Evolutionary conservation across 2,797 vertebrate genomes (phyloP), one percentile per base, ranked within the genome.

Genomic region (Sorex maritimensis): DNA sequence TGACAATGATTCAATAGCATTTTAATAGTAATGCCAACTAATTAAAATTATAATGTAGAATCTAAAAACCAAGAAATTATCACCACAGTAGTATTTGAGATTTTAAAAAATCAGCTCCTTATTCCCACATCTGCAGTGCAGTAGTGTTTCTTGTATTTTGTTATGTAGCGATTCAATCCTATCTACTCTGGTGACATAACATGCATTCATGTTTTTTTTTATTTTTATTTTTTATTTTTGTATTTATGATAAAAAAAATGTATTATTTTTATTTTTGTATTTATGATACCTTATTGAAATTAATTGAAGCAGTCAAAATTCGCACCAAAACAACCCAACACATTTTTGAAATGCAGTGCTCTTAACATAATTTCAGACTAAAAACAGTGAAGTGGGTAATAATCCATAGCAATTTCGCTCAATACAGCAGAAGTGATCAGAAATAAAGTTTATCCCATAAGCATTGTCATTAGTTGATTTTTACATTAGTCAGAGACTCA

Each of bases 361-460:
- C 28, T 92, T 95, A 13, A n/a, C 24, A 85, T 86, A 24, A 30
- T 88, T 96, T 90, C 75, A 96, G 97, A 95, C 23, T 28, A 97
- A 86, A 95, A 97, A 96, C 86, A 97, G 96, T 90, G 69, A 97
- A 96, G 85, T 65, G 93, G 71, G 80, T 95, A 96, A 97, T 92
- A 96, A 95, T 75, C 81, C 69, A 87, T 68, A 95, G 81, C 55
- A 34, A 73, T 93, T 97, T 97, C 69, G 72, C 81, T 94, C 73
- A 94, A 80, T 95, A 97, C 91, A 95, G 75, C 74, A 95, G 96
- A 97, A 8, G 93, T 65, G 90, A 95, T 96, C 92, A 96, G 86
- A 97, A 96, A 96, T 30, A 97, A 94, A 81, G 61, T 21, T 93
- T 96, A 91, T 92, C n/a, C 87, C 94, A 0, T 78, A 96, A 95